phyloP scores from a whole-genome alignment of 1,140 invertebrate species.

The Trichonephila clavipes region DNA sequence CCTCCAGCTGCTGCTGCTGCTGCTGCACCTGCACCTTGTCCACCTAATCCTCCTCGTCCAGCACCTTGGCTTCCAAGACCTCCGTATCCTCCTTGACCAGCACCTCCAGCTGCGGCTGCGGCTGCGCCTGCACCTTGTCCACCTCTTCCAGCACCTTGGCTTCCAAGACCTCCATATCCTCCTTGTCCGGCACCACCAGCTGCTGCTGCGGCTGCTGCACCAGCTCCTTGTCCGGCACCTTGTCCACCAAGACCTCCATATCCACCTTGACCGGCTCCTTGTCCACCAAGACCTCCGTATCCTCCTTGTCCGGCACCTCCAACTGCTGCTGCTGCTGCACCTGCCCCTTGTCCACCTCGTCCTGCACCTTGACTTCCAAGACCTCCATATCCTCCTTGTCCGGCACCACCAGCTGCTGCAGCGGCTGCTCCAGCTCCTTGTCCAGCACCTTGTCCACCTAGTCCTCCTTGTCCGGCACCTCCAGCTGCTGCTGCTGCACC shows the following conservation, averaged over 20 bases:
- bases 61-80: too few species aligned
- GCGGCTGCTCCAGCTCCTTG: neutral
- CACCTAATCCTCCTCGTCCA: neutral
- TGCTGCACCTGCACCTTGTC: neutral
- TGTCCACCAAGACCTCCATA: neutral
- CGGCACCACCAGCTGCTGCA: neutral
- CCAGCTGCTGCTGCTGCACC: neutral
- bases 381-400: neutral
- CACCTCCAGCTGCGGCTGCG: too few species aligned
- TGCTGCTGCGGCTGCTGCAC: neutral
- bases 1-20: neutral
- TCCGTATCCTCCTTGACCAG: too few species aligned
- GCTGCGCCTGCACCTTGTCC: too few species aligned
- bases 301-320: neutral
- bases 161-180: neutral
- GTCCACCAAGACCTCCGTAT: neutral
- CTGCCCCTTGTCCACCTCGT: neutral
- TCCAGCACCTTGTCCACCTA: neutral
- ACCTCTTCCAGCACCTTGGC: neutral
- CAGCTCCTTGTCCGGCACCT: neutral
- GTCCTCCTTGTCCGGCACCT: neutral
- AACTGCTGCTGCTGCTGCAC: neutral
- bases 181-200: neutral
- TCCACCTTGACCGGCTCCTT: neutral
- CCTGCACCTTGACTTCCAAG: neutral